Evolutionary conservation across 2,888 invertebrate species (phyloP).

Genomic region (Phytoseiulus persimilis): DNA sequence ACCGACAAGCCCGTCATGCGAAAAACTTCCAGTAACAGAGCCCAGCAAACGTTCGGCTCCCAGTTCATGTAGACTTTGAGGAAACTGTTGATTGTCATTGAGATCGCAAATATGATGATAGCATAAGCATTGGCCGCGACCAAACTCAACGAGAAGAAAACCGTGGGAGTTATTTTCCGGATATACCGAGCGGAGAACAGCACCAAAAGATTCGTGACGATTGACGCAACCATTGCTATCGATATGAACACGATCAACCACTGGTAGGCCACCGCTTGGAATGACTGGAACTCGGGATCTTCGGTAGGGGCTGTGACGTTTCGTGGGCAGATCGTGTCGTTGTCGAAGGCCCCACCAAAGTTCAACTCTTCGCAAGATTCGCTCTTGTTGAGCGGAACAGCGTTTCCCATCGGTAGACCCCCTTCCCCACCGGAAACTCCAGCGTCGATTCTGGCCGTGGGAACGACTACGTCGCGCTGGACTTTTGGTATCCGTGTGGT

Average conservation of each 20-base stretch:
- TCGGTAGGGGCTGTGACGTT: neutral
- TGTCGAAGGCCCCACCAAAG: neutral
- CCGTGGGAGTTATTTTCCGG: slow-evolving; percentile 48
- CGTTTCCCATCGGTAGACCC: neutral
- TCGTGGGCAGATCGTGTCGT: neutral
- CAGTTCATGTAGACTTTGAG: slow-evolving; percentile 51
- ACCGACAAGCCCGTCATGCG: slow-evolving; percentile 58
- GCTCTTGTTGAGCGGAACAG: neutral
- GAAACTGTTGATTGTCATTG: slow-evolving; percentile 56
- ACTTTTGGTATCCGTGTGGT: neutral
- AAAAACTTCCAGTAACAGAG: slow-evolving; percentile 50
- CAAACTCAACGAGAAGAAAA: slow-evolving; percentile 57
- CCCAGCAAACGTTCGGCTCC: slow-evolving; percentile 46
- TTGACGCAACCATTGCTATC: slow-evolving; percentile 10
- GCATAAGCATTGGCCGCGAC: slow-evolving; percentile 58
- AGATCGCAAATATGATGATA: slow-evolving; percentile 54
- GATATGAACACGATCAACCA: slow-evolving; percentile 8
- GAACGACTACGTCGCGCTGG: neutral
- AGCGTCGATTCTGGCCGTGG: neutral
- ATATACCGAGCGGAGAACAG: slow-evolving; percentile 33
- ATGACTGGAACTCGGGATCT: neutral
- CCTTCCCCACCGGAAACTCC: neutral
- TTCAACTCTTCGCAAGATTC: neutral
- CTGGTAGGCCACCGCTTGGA: neutral
- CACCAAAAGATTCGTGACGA: slow-evolving; percentile 16